Percentiles rank a stretch among this genome's conserved stretches.
Conservation (phyloP, 2,797 vertebrate species). For the Remorina albescens region DNA sequence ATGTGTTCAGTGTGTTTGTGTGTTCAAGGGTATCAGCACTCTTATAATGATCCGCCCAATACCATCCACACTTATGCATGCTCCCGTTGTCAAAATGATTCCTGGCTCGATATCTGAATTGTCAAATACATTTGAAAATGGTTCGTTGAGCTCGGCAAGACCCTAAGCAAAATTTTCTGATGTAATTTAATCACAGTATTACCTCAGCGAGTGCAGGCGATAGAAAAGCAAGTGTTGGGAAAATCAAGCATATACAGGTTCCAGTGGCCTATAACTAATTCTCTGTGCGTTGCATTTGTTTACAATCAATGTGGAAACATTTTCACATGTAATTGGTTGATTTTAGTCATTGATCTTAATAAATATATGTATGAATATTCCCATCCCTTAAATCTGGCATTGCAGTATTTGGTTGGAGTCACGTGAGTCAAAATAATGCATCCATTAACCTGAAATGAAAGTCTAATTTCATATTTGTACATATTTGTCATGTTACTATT, state of each 20-base stretch:
- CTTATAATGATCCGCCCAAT: constrained; percentile 55
- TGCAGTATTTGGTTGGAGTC: not conserved
- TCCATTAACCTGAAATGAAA: not conserved
- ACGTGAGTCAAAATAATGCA: not conserved
- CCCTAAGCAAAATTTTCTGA: constrained; percentile 67
- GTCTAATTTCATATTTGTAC: not conserved
- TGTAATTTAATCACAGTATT: constrained; percentile 70
- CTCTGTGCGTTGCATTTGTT: constrained; percentile 39
- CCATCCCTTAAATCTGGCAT: constrained; percentile 1
- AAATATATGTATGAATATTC: not conserved
- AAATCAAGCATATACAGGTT: constrained; percentile 11
- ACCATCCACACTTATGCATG: constrained; percentile 46
- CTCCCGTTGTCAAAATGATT: constrained; percentile 66
- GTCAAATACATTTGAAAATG: constrained; percentile 64
- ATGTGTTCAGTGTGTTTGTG: constrained; percentile 23
- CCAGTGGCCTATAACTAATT: constrained; percentile 17
- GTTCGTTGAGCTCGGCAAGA: constrained; percentile 57
- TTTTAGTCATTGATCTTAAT: constrained; percentile 21
- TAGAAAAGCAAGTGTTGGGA: constrained; percentile 37
- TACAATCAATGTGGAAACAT: constrained; percentile 4
- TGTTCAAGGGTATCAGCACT: constrained; percentile 36
- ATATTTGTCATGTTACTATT: not conserved
- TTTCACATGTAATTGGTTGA: constrained; percentile 2
- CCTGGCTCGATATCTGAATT: constrained; percentile 62
- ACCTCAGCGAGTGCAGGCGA: constrained; percentile 54